A percentile compares a stretch with the other conserved stretches of the same genome.
Evolutionary conservation across 1,140 invertebrate genomes (phyloP).

Genomic region (Xylocopa sonorina): DNA sequence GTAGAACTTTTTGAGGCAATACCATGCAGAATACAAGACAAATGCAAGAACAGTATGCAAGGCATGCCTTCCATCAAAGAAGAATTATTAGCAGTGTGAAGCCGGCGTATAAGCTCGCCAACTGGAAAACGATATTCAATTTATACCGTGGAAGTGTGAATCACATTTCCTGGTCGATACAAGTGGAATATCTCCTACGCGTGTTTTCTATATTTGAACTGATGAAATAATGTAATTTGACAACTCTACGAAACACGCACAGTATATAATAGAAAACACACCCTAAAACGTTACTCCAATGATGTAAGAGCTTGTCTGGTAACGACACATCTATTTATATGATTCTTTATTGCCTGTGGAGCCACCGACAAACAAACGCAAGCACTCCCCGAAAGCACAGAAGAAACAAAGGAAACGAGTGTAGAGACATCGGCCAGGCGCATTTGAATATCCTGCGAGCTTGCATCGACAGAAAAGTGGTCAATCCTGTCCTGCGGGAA

Average conservation of each 20-base stretch:
- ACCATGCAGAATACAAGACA: too few species aligned
- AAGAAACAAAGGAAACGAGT: slow-evolving; percentile 23
- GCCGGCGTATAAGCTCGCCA: slow-evolving; percentile 31
- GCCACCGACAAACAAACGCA: not conserved
- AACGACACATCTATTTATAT: not conserved
- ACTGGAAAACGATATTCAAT: slow-evolving; percentile 58
- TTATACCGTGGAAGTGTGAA: slow-evolving; percentile 44
- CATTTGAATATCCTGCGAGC: slow-evolving; percentile 61
- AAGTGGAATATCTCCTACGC: slow-evolving; percentile 30
- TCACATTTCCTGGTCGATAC: slow-evolving; percentile 21
- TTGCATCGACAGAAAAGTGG: slow-evolving; percentile 52
- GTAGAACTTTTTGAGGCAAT: too few species aligned
- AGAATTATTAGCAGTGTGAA: not conserved
- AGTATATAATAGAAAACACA: not conserved
- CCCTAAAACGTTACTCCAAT: not conserved
- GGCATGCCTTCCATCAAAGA: not conserved
- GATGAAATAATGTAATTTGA: not conserved
- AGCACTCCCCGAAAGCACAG: not conserved
- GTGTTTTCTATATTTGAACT: not conserved
- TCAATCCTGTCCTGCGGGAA: slow-evolving; percentile 63
- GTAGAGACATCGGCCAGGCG: slow-evolving; percentile 23
- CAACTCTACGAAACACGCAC: not conserved
- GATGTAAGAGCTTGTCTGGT: too few species aligned
- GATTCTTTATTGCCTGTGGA: not conserved
- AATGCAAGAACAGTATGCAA: not conserved